A percentile compares a stretch with the other conserved stretches of the same genome.
Conservation (phyloP, 2,113 vertebrate genomes). For the Cheilinus undulatus region DNA sequence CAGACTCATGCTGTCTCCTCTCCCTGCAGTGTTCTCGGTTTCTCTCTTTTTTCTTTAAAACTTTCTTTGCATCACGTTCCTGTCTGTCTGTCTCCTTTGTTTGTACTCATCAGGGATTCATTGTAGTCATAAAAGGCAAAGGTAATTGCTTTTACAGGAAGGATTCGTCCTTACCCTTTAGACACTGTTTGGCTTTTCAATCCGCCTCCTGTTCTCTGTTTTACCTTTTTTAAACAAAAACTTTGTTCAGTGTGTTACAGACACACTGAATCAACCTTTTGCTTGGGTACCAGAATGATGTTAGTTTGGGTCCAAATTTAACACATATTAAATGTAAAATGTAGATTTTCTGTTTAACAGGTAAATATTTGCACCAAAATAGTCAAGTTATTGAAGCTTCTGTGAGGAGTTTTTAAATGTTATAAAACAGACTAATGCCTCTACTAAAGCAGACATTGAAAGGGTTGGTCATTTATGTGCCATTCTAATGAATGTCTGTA, state of each 20-base stretch:
- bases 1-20: neutral
- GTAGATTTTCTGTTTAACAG: too few species aligned
- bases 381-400: too few species aligned
- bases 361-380: too few species aligned
- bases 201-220: constrained; percentile 22
- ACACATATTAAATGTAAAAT: too few species aligned
- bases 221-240: constrained; percentile 31
- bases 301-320: neutral
- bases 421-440: too few species aligned
- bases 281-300: neutral
- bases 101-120: constrained; percentile 52
- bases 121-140: constrained; percentile 44
- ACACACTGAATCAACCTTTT: neutral
- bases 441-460: too few species aligned
- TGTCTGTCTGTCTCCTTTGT: constrained; percentile 39
- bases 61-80: neutral
- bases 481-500: too few species aligned
- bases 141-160: constrained; percentile 52
- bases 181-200: constrained; percentile 22
- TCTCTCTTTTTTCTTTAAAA: neutral
- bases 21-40: neutral
- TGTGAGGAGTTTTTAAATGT: too few species aligned
- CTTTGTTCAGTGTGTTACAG: neutral
- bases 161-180: constrained; percentile 39
- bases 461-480: too few species aligned